Percentiles rank a stretch among this genome's conserved stretches.
Conservation (phyloP, 2,113 vertebrate genomes). For the Syrmaticus mikado region DNA sequence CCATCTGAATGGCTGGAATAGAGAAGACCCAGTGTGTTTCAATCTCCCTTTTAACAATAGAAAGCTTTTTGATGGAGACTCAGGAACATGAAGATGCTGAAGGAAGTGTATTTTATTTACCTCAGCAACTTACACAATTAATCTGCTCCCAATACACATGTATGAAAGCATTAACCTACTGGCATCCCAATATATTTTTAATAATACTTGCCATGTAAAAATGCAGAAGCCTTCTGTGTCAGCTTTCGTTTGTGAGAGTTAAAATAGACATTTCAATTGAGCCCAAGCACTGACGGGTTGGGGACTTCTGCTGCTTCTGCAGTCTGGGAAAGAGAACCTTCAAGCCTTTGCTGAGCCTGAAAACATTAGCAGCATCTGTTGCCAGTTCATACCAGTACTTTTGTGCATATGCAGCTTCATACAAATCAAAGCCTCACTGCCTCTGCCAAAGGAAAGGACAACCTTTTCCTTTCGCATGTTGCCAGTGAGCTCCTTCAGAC, state of each 20-base stretch:
- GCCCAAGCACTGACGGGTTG: not conserved
- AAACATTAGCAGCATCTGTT: not conserved
- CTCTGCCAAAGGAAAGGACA: not conserved
- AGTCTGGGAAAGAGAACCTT: not conserved
- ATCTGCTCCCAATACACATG: not conserved
- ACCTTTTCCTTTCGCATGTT: not conserved
- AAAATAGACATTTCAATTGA: not conserved
- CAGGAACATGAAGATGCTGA: accelerated
- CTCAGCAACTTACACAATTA: not conserved
- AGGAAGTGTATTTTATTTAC: not conserved
- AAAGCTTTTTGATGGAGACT: not conserved
- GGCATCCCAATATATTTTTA: not conserved
- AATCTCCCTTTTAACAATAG: not conserved
- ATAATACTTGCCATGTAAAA: not conserved
- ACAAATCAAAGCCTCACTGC: not conserved
- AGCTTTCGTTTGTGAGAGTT: not conserved
- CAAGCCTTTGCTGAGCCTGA: not conserved
- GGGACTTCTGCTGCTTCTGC: not conserved
- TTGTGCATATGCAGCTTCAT: not conserved
- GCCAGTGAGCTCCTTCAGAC: not conserved
- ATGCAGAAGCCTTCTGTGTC: not conserved
- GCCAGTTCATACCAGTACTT: not conserved
- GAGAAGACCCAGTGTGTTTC: not conserved
- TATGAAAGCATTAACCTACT: not conserved
- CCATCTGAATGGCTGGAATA: not conserved